Evolutionary conservation across 2,113 vertebrate genomes (phyloP), one percentile per base, ranked within the genome.

Genomic region (Stigmatopora nigra): DNA sequence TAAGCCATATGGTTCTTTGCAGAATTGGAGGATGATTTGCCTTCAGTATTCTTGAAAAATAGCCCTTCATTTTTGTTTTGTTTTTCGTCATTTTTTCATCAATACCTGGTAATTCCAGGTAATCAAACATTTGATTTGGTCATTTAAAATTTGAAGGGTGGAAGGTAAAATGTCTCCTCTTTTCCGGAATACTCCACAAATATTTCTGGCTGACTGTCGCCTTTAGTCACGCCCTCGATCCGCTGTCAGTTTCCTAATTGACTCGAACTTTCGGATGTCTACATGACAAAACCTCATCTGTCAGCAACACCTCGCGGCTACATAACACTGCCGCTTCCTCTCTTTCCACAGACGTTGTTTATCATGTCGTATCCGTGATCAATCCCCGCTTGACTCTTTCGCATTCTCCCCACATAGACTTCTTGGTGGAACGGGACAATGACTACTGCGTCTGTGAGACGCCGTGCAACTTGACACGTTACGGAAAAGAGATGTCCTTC

Each of bases 401-500:
- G 45, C 57, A 48, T 11, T 56, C 14, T 38, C 19, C 31, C 4
- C 41, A 10, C 55, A 45, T 45, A 98, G 96, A 97, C 87, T 98
- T 99, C 78, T 91, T 99, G 73, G 95, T 99, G 65, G 96, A 99
- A 87, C 92, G 92, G 77, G 97, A 99, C 90, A 98, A 94, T 0
- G 92, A 95, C 63, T 97, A 93, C 85, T 99, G 97, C 5, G 88
- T 96, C 65, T 99, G 97, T 5, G 94, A 97, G 73, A 98, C 95
- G 58, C 97, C 97, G 7, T 99, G 97, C 91, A 98, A 98, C 72
- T 82, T 97, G 86, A 98, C 95, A 0, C 95, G 97, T 67, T 99
- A 92, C 0, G 93, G 92, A 57, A 99, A 99, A 89, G 97, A 99
- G 90, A 89, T 98, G 85, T 98, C 96, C 84, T 98, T 99, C 88